phyloP scores from a whole-genome alignment of 2,888 invertebrate species.

The Eumerus sabulonum region DNA sequence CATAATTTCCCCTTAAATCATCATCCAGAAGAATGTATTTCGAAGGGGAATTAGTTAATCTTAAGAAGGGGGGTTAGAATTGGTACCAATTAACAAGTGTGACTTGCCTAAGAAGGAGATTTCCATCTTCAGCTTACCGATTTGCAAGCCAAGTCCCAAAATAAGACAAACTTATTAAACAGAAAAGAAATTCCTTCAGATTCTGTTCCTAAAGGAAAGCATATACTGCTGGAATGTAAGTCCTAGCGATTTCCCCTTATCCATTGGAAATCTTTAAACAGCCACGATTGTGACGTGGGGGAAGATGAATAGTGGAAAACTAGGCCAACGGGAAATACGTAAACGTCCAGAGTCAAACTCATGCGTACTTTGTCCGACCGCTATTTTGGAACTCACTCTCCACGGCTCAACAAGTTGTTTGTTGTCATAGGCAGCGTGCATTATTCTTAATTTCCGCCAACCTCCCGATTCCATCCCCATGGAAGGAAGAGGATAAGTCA shows the following conservation, averaged over 20 bases:
- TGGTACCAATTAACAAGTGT: too few relatives aligned
- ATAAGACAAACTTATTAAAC: too few relatives aligned
- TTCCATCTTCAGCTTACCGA: too few relatives aligned
- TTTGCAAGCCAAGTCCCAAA: too few relatives aligned
- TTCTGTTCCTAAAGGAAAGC: too few relatives aligned
- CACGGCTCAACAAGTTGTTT: constrained; percentile 62
- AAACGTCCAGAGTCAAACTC: constrained; percentile 16
- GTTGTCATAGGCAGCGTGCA: constrained; percentile 46
- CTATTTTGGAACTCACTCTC: constrained; percentile 12
- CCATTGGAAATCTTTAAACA: constrained; percentile 41
- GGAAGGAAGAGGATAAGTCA: constrained; percentile 14
- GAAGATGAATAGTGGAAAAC: constrained; percentile 14
- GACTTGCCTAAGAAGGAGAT: too few relatives aligned
- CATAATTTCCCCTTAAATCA: too few relatives aligned
- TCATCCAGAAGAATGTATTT: too few relatives aligned
- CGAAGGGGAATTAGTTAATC: too few relatives aligned
- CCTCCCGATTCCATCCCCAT: background rate
- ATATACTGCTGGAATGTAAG: too few relatives aligned
- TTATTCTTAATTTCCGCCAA: constrained; percentile 8
- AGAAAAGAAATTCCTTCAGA: too few relatives aligned
- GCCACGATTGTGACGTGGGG: background rate
- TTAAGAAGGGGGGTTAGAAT: too few relatives aligned
- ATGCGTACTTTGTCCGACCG: constrained; percentile 38
- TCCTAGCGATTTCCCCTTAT: constrained; percentile 51
- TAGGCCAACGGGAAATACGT: constrained; percentile 55